Evolutionary conservation across 2,797 vertebrate genomes (phyloP).

Genomic region (Phataginus tetradactyla): DNA sequence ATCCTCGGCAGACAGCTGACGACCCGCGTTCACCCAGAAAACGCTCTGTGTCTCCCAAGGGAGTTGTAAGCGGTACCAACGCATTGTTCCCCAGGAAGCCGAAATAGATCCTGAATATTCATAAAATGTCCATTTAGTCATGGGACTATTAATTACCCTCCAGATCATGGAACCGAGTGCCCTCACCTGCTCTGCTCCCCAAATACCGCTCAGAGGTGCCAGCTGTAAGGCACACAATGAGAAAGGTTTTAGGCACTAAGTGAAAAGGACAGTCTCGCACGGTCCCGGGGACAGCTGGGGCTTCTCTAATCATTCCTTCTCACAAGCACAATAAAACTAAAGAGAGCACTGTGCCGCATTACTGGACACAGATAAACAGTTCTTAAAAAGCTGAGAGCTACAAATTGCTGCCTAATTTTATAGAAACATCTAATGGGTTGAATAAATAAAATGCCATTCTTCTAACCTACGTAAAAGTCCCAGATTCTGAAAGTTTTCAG

Average conservation of each 20-base stretch:
- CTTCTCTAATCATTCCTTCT: constrained; percentile 77
- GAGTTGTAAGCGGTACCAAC: constrained; percentile 84
- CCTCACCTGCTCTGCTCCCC: constrained; percentile 84
- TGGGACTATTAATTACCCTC: constrained; percentile 86
- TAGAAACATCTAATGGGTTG: constrained; percentile 65
- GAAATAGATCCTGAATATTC: constrained; percentile 88
- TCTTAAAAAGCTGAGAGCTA: constrained; percentile 63
- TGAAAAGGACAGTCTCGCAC: constrained; percentile 58
- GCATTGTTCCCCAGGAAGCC: constrained; percentile 87
- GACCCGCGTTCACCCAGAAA: constrained; percentile 85
- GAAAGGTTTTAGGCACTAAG: constrained; percentile 63
- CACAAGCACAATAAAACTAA: constrained; percentile 70
- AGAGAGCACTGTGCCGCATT: constrained; percentile 68
- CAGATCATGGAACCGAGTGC: constrained; percentile 81
- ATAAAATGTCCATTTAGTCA: constrained; percentile 87
- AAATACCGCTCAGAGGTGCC: constrained; percentile 66
- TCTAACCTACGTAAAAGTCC: neutral
- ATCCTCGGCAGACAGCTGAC: constrained; percentile 87
- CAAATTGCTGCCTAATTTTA: constrained; percentile 70
- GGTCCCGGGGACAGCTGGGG: constrained; percentile 59
- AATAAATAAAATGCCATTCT: constrained; percentile 44
- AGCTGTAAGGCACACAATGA: constrained; percentile 60
- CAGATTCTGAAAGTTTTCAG: constrained; percentile 35
- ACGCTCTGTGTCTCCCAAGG: constrained; percentile 73
- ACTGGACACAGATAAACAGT: constrained; percentile 81